phyloP scores from a whole-genome alignment of 2,797 vertebrate species.

The Tadarida brasiliensis region DNA sequence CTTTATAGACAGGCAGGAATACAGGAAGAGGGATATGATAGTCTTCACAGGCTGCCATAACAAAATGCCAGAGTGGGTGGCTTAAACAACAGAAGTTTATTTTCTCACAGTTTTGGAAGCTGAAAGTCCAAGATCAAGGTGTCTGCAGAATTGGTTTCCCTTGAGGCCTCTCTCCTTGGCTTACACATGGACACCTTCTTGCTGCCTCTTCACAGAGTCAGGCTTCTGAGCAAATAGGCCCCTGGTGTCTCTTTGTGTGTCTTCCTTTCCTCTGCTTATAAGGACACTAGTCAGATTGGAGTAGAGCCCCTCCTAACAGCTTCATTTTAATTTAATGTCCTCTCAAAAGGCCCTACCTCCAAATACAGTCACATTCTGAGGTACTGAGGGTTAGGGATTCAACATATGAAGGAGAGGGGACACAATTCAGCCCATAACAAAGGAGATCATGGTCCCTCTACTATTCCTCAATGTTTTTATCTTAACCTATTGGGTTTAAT shows the following conservation, averaged over 20 bases:
- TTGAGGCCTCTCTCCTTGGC: slow-evolving; percentile 1
- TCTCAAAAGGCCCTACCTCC: slow-evolving; percentile 51
- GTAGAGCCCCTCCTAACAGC: background rate
- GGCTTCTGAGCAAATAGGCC: background rate
- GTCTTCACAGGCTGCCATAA: background rate
- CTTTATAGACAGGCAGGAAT: background rate
- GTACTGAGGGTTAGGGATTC: background rate
- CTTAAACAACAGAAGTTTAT: slow-evolving; percentile 23
- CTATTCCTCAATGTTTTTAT: slow-evolving; percentile 7
- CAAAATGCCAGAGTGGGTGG: background rate
- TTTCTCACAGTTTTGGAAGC: slow-evolving; percentile 22
- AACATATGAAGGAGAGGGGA: background rate
- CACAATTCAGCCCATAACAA: slow-evolving; percentile 1
- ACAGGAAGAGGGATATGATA: background rate
- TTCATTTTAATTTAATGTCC: background rate
- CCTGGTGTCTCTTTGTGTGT: background rate
- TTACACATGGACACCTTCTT: background rate
- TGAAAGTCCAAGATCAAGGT: slow-evolving; percentile 12
- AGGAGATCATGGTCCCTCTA: background rate
- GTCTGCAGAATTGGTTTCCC: background rate
- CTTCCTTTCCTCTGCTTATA: background rate
- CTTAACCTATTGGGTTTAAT: background rate
- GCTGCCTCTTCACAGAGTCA: background rate
- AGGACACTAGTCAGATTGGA: background rate
- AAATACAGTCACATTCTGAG: slow-evolving; percentile 52